Evolutionary conservation across 2,888 invertebrate species (phyloP).

Genomic region (Caenorhabditis auriculariae): DNA sequence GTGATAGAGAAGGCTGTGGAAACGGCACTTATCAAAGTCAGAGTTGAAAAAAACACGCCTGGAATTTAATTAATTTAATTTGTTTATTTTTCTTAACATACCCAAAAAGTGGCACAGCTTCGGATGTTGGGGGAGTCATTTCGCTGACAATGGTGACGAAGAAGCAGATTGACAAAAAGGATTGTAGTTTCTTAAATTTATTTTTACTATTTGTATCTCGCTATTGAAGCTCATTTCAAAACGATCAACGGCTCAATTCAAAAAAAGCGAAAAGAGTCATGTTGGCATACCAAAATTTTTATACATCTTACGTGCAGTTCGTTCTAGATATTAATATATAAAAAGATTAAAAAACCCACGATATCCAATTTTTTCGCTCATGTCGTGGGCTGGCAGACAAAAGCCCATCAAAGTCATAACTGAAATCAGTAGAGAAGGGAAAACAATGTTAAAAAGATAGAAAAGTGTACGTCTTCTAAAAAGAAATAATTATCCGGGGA

Average conservation of each 20-base stretch:
- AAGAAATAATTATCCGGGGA: background rate
- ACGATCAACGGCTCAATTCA: too few species aligned
- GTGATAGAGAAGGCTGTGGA: slow-evolving; percentile 56
- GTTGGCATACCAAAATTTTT: background rate
- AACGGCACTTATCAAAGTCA: slow-evolving; percentile 48
- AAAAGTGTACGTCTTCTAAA: slow-evolving; percentile 45
- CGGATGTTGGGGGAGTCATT: slow-evolving; percentile 95
- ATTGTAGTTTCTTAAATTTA: background rate
- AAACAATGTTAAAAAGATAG: slow-evolving; percentile 52
- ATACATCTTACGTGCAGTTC: background rate
- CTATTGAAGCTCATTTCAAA: too few species aligned
- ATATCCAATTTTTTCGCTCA: slow-evolving; percentile 56
- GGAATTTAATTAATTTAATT: slow-evolving; percentile 2
- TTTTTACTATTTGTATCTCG: too few species aligned
- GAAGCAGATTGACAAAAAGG: slow-evolving; percentile 85
- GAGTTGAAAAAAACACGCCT: slow-evolving; percentile 54
- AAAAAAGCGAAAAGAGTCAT: background rate
- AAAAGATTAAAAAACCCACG: slow-evolving; percentile 25
- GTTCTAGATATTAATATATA: slow-evolving; percentile 4
- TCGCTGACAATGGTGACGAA: slow-evolving; percentile 95
- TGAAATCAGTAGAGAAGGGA: slow-evolving; percentile 53
- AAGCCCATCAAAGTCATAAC: slow-evolving; percentile 60
- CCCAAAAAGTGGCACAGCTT: slow-evolving; percentile 49
- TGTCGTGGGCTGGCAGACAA: slow-evolving; percentile 55
- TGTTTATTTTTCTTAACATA: background rate